phyloP scores from a whole-genome alignment of 2,113 vertebrate genomes.

The Chaetops frenatus region DNA sequence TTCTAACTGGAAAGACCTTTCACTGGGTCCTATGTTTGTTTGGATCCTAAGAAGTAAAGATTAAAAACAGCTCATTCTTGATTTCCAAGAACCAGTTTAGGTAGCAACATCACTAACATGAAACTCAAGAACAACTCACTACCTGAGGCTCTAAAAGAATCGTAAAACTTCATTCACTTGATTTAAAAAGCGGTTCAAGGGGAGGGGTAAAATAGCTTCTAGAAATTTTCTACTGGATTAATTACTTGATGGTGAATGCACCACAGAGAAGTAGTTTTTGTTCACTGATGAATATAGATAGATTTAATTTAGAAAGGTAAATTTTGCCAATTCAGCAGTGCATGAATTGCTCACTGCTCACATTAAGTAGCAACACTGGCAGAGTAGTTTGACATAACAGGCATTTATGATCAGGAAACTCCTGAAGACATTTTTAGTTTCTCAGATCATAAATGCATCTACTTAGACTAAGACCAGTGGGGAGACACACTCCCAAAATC shows the following conservation, averaged over 20 bases:
- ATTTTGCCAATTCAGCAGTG: conserved; percentile 37
- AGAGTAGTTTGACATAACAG: conserved; percentile 36
- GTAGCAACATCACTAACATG: neutral
- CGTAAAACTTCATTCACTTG: neutral
- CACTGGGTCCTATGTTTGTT: neutral
- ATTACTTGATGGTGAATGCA: conserved; percentile 31
- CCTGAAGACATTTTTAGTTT: conserved; percentile 27
- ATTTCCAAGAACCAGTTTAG: neutral
- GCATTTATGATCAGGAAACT: conserved; percentile 11
- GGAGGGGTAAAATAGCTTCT: neutral
- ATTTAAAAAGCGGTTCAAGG: neutral
- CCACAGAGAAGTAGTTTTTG: conserved; percentile 22
- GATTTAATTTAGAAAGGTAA: conserved; percentile 62
- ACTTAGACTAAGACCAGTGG: conserved; percentile 16
- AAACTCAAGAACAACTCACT: neutral
- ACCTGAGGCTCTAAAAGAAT: neutral
- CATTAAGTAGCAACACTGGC: conserved; percentile 40
- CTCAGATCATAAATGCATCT: conserved; percentile 43
- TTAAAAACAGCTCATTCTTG: neutral
- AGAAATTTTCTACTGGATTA: conserved; percentile 56
- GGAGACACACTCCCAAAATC: conserved; percentile 6
- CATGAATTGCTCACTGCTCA: conserved; percentile 51
- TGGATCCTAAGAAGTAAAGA: neutral
- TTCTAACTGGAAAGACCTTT: neutral
- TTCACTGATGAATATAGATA: conserved; percentile 37